Percentiles rank a stretch among this genome's conserved stretches.
phyloP scores from a whole-genome alignment of 2,113 vertebrate genomes.

The Lampris megalopsis region DNA sequence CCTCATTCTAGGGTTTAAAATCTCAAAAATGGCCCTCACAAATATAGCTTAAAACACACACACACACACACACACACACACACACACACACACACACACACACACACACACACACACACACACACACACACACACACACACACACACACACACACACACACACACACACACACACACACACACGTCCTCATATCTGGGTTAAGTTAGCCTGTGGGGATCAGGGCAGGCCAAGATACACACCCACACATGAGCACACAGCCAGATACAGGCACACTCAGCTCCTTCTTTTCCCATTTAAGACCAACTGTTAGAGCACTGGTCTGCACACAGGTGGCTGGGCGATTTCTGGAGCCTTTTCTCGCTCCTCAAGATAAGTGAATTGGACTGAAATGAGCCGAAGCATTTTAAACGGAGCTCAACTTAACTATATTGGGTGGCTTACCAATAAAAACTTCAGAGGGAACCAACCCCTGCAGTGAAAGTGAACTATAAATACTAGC shows the following conservation, averaged over 20 bases:
- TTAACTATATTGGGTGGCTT: no score
- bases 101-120: conserved; percentile 1
- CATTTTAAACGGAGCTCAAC: no score
- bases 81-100: conserved; percentile 9
- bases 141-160: conserved; percentile 4
- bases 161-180: conserved; percentile 8
- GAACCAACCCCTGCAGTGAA: no score
- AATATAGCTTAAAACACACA: no score
- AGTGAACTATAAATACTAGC: no score
- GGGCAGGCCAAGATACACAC: neutral
- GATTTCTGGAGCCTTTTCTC: no score
- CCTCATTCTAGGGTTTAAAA: no score
- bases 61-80: neutral
- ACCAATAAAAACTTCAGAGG: no score
- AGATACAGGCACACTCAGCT: neutral
- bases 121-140: no score
- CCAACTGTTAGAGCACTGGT: neutral
- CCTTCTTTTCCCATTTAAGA: neutral
- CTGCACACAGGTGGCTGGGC: neutral
- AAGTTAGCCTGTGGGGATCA: conserved; percentile 7
- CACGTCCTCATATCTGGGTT: conserved; percentile 28
- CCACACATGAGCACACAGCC: neutral
- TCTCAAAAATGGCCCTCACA: no score
- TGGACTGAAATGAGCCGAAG: no score
- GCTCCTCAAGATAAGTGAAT: neutral